phyloP scores from a whole-genome alignment of 2,113 vertebrate genomes.

The Microtus richardsoni region DNA sequence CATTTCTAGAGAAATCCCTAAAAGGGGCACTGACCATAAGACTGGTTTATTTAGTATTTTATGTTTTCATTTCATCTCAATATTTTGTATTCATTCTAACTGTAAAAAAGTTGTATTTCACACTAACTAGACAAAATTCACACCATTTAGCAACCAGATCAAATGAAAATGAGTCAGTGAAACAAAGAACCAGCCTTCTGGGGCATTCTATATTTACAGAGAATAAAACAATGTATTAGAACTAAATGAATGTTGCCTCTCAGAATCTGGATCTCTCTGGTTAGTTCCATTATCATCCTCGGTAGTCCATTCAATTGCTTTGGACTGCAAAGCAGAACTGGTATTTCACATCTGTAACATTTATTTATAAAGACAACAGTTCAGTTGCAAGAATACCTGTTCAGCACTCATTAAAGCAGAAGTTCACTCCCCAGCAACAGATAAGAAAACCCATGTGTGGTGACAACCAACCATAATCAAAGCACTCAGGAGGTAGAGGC shows the following conservation, averaged over 20 bases:
- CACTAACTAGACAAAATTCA: background rate
- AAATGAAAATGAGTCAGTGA: background rate
- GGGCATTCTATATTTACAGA: background rate
- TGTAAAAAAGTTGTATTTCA: background rate
- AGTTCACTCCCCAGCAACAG: background rate
- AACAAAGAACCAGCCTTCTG: background rate
- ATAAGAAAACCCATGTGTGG: background rate
- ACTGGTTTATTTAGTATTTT: constrained; percentile 5
- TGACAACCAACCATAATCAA: background rate
- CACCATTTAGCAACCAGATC: background rate
- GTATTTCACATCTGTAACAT: background rate
- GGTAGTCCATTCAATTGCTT: background rate
- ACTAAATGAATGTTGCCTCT: background rate
- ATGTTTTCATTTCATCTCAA: background rate
- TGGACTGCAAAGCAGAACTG: background rate
- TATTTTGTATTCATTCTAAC: background rate
- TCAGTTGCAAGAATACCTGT: background rate
- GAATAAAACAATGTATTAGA: background rate
- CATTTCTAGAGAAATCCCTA: background rate
- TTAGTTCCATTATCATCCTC: background rate
- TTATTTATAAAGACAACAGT: background rate
- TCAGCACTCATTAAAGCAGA: no score
- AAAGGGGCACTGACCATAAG: background rate
- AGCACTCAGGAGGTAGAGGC: no score
- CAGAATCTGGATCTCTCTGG: background rate